phyloP scores from a whole-genome alignment of 2,113 vertebrate genomes.

The Chiloscyllium plagiosum region DNA sequence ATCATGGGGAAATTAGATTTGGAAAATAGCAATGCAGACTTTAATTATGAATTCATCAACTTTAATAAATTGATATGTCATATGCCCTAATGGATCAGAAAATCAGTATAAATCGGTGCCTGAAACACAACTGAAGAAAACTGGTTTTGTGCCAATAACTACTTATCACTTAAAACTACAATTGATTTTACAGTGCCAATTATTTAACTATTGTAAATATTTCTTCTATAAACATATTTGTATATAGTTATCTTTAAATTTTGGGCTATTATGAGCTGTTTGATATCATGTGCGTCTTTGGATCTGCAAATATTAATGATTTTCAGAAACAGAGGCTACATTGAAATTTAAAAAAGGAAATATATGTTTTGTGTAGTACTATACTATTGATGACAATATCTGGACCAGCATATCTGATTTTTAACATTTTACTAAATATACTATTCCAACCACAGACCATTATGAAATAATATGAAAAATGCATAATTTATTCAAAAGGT shows the following conservation, averaged over 20 bases:
- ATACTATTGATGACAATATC: background rate
- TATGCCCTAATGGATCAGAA: background rate
- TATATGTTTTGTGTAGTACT: background rate
- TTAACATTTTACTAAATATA: background rate
- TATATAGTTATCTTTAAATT: background rate
- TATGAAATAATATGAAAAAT: background rate
- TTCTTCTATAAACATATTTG: background rate
- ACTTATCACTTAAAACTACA: background rate
- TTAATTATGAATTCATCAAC: background rate
- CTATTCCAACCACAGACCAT: background rate
- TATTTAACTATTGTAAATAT: background rate
- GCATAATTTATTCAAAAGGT: background rate
- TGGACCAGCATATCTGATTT: background rate
- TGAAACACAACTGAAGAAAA: background rate
- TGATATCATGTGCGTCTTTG: background rate
- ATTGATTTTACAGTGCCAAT: background rate
- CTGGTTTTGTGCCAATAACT: background rate
- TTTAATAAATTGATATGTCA: background rate
- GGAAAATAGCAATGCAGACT: background rate
- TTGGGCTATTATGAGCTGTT: background rate
- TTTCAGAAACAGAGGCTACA: background rate
- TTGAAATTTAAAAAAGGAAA: background rate
- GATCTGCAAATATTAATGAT: background rate
- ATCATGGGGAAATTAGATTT: background rate
- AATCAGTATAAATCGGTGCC: background rate